Conservation (phyloP, 1,140 invertebrate species). For the Drosophila rhopaloa region DNA sequence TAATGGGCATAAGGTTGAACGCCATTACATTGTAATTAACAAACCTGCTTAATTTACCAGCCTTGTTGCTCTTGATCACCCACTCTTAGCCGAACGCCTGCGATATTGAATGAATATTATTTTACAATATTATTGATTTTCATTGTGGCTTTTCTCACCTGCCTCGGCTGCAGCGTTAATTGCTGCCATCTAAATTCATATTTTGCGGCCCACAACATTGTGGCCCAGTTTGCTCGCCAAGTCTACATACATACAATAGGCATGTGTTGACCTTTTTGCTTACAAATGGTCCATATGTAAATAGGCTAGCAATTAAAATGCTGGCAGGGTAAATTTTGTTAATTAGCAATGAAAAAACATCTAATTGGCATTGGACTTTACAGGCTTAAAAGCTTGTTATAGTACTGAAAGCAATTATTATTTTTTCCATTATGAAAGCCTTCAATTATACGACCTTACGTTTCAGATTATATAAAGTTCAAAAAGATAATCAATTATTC, state of each 20-base stretch:
- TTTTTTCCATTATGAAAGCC: background rate
- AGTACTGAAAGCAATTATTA: background rate
- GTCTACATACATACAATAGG: constrained; percentile 8
- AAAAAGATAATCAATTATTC: no score
- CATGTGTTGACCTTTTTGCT: constrained; percentile 36
- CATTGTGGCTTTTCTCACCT: constrained; percentile 9
- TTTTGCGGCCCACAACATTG: constrained; percentile 61
- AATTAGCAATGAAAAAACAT: constrained; percentile 28
- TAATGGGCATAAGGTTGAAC: constrained; percentile 43
- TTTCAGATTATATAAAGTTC: background rate
- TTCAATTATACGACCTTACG: background rate
- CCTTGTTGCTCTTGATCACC: constrained; percentile 16
- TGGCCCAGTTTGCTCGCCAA: constrained; percentile 52
- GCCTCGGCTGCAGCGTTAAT: constrained; percentile 49
- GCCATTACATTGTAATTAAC: constrained; percentile 68
- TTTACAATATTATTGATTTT: constrained; percentile 71
- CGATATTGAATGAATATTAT: constrained; percentile 20
- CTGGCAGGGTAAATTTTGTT: constrained; percentile 33
- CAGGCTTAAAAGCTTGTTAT: constrained; percentile 8
- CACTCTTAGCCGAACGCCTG: constrained; percentile 21
- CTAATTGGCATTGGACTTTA: constrained; percentile 16
- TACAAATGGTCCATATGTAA: constrained; percentile 43
- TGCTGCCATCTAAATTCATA: constrained; percentile 64
- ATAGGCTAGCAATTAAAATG: constrained; percentile 42
- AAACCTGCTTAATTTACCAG: constrained; percentile 66